Evolutionary conservation across 2,113 vertebrate genomes (phyloP).

Genomic region (Pangasianodon gigas): DNA sequence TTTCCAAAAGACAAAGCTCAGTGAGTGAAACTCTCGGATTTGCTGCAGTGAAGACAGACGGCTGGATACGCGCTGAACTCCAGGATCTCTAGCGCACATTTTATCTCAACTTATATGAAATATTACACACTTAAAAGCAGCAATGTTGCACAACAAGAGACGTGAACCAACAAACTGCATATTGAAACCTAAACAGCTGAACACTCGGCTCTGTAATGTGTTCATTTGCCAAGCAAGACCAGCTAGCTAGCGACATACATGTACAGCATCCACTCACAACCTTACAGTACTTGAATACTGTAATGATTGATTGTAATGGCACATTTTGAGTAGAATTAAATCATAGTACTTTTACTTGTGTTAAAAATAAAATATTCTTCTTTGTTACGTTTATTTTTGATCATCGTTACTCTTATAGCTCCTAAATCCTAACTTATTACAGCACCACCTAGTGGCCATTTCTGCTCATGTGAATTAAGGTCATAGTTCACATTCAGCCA

Average conservation of each 20-base stretch:
- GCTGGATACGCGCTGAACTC: not conserved
- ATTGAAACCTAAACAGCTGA: not conserved
- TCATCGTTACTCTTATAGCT: no score
- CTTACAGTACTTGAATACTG: not conserved
- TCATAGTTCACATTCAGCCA: not conserved
- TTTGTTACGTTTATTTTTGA: not conserved
- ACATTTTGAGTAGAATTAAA: not conserved
- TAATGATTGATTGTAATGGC: not conserved
- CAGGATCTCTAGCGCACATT: not conserved
- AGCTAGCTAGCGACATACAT: not conserved
- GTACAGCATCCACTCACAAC: not conserved
- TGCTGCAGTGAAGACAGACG: not conserved
- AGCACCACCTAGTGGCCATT: not conserved
- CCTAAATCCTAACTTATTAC: not conserved
- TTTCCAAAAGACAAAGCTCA: not conserved
- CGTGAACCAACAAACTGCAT: not conserved
- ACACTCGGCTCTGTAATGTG: not conserved
- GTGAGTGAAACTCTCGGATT: not conserved
- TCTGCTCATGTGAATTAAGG: not conserved
- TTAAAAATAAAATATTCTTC: not conserved
- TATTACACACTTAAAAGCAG: not conserved
- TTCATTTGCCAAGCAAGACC: not conserved
- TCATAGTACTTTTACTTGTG: not conserved
- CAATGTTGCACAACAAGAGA: not conserved
- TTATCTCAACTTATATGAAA: not conserved